Percentiles rank a stretch among this genome's conserved stretches.
Conservation (phyloP, 1,140 invertebrate genomes). For the Zaprionus africanus region DNA sequence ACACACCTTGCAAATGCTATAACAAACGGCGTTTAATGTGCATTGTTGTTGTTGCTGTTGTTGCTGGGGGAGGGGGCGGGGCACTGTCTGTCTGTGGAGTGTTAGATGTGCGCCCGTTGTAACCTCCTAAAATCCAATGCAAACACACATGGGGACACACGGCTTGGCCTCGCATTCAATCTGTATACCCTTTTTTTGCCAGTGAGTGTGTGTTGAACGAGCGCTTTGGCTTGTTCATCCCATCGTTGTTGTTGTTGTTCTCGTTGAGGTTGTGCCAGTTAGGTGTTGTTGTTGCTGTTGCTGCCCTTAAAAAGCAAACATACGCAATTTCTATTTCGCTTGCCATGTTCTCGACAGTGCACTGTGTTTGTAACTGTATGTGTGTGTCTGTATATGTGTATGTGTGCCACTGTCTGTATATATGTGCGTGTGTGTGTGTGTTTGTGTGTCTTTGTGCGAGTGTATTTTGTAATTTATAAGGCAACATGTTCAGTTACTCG, state of each 20-base stretch:
- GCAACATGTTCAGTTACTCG: slow-evolving; percentile 62
- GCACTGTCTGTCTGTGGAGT: neutral
- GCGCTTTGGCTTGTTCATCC: slow-evolving; percentile 54
- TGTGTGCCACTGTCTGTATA: slow-evolving; percentile 17
- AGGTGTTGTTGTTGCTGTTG: slow-evolving; percentile 6
- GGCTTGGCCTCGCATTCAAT: slow-evolving; percentile 18
- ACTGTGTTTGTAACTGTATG: slow-evolving; percentile 18
- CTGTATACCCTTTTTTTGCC: slow-evolving; percentile 27
- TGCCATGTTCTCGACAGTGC: slow-evolving; percentile 26
- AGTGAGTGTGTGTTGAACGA: slow-evolving; percentile 17
- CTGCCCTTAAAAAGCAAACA: slow-evolving; percentile 55
- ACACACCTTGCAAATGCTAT: slow-evolving; percentile 45
- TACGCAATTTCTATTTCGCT: slow-evolving; percentile 72
- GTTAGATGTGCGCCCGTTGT: slow-evolving; percentile 24
- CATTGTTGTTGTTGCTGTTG: slow-evolving; percentile 25
- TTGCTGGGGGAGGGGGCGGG: neutral
- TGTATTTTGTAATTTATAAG: slow-evolving; percentile 71
- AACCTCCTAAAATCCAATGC: slow-evolving; percentile 59
- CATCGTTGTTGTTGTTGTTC: slow-evolving; percentile 17
- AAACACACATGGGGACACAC: slow-evolving; percentile 46
- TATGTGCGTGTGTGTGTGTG: slow-evolving; percentile 8
- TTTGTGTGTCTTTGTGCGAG: slow-evolving; percentile 28
- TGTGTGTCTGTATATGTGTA: slow-evolving; percentile 6
- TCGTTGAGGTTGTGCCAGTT: slow-evolving; percentile 3
- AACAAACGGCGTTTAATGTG: slow-evolving; percentile 66